These are phyloP conservation scores for Labrus mixtus DNA, from an alignment of 2,113 vertebrate genomes.

Conservation along the genomic window DNA sequence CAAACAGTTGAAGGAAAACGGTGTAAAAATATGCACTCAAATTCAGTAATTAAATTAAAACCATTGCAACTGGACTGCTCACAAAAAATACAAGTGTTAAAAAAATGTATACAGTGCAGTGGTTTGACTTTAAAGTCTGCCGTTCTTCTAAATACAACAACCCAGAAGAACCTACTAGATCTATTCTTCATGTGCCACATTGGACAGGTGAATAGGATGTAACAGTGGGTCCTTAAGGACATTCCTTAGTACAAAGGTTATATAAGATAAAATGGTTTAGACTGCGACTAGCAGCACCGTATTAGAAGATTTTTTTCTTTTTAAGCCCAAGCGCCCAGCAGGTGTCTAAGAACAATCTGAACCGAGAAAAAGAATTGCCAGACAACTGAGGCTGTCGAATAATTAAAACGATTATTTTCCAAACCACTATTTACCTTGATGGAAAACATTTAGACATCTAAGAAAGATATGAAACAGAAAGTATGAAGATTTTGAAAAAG, in stretches of 20 bases:
- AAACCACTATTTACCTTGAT: not conserved
- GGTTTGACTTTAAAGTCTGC: not conserved
- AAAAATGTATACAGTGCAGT: not conserved
- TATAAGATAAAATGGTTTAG: not conserved
- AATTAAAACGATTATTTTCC: not conserved
- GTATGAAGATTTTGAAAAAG: not conserved
- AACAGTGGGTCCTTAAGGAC: not conserved
- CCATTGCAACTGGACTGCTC: too few relatives aligned
- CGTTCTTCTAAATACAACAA: too few relatives aligned
- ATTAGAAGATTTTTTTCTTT: slow-evolving; percentile 11
- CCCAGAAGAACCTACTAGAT: too few relatives aligned
- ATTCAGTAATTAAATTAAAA: not conserved
- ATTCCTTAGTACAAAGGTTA: not conserved
- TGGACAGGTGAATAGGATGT: not conserved
- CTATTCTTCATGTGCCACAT: not conserved
- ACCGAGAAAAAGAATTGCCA: not conserved
- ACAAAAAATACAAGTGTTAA: too few relatives aligned
- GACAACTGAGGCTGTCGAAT: not conserved
- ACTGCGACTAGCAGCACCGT: not conserved
- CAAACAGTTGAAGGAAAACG: slow-evolving; percentile 20
- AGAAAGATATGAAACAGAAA: not conserved
- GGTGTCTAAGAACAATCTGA: slow-evolving; percentile 14
- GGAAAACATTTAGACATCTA: too few relatives aligned
- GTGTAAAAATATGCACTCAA: not conserved
- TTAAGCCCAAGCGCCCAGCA: not conserved